Conservation (phyloP, 2,888 invertebrate genomes). For the Cryptocephalus moraei region DNA sequence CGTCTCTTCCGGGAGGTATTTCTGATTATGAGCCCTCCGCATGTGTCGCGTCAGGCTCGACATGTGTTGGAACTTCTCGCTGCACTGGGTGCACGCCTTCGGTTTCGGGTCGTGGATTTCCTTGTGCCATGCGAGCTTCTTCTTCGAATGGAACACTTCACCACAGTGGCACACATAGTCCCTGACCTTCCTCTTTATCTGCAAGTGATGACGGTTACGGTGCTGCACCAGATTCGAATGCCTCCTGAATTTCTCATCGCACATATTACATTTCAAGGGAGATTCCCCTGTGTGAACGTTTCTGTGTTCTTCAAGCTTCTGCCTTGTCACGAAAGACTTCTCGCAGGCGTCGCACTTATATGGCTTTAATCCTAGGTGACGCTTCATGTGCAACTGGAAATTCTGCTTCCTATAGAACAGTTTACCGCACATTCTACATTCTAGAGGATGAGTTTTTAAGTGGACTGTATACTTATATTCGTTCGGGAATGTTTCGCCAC, state of each 20-base stretch:
- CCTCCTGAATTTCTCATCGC: conserved; percentile 69
- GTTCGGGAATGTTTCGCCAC: conserved; percentile 55
- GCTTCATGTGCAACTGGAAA: conserved; percentile 66
- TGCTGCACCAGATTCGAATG: conserved; percentile 81
- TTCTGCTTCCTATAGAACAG: conserved; percentile 61
- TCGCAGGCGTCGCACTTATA: conserved; percentile 65
- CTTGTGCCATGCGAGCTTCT: conserved; percentile 76
- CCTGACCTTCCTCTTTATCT: conserved; percentile 57
- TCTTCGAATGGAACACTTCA: conserved; percentile 71
- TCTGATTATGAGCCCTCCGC: conserved; percentile 67
- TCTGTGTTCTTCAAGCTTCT: conserved; percentile 72
- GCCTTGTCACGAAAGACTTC: conserved; percentile 72
- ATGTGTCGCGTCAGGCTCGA: conserved; percentile 77
- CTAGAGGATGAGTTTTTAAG: conserved; percentile 68
- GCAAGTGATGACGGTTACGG: conserved; percentile 66
- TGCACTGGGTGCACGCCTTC: conserved; percentile 75
- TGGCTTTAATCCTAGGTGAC: conserved; percentile 63
- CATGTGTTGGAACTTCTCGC: conserved; percentile 77
- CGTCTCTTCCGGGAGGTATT: conserved; percentile 54
- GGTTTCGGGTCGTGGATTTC: conserved; percentile 74
- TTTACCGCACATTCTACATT: conserved; percentile 76
- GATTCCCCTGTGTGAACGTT: conserved; percentile 73
- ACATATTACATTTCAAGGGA: conserved; percentile 71
- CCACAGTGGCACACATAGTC: conserved; percentile 50
- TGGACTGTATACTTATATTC: conserved; percentile 63